Percentiles rank a stretch among this genome's conserved stretches.
Conservation (phyloP, 2,797 vertebrate genomes). For the Anguilla anguilla region DNA sequence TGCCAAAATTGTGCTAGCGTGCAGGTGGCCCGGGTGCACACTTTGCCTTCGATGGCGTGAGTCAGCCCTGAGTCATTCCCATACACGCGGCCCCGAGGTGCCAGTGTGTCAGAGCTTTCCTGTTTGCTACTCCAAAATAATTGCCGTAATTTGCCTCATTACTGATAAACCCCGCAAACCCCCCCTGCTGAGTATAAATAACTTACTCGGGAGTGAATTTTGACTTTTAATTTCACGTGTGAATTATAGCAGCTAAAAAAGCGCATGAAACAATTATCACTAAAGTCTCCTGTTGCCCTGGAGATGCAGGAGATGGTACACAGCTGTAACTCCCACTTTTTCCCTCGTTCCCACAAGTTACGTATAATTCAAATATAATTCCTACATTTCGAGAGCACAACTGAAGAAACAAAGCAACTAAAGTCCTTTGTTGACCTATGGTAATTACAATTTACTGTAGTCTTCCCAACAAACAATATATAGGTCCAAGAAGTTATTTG, state of each 20-base stretch:
- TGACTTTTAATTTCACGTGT: slow-evolving; percentile 17
- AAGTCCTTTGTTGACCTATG: not conserved
- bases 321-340: slow-evolving; percentile 37
- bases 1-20: not conserved
- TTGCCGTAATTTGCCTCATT: slow-evolving; percentile 30
- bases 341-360: not conserved
- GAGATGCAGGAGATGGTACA: slow-evolving; percentile 32
- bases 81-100: not conserved
- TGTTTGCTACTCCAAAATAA: slow-evolving; percentile 36
- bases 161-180: slow-evolving; percentile 22
- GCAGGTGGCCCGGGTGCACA: not conserved
- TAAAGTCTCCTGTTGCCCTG: not conserved
- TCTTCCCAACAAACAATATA: not conserved
- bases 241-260: not conserved
- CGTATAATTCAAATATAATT: not conserved
- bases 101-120: not conserved
- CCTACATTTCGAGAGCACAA: not conserved
- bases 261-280: slow-evolving; percentile 28
- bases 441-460: not conserved
- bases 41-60: not conserved
- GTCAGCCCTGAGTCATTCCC: not conserved
- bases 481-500: not conserved
- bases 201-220: slow-evolving; percentile 37
- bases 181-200: slow-evolving; percentile 26
- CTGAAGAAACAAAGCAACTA: not conserved